Evolutionary conservation across 1,140 invertebrate genomes (phyloP).

Genomic region (Manduca sexta): DNA sequence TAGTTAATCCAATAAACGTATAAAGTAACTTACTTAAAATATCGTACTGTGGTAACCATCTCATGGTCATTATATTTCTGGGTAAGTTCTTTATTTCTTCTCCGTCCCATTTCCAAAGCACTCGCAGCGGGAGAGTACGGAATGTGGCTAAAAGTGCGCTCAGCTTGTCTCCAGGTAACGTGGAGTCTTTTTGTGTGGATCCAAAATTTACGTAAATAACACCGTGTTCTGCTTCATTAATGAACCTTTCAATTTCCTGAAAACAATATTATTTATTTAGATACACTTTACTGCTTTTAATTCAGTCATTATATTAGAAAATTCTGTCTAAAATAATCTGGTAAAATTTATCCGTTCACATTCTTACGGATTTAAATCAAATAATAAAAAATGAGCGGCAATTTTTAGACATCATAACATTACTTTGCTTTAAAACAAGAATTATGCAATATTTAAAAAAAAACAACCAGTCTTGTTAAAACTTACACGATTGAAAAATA

Average conservation of each 20-base stretch:
- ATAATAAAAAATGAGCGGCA: too few relatives aligned
- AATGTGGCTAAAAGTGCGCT: constrained; percentile 74
- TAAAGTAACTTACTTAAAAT: constrained; percentile 72
- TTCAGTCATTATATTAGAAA: too few relatives aligned
- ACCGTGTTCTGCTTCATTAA: constrained; percentile 75
- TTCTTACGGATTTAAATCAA: too few relatives aligned
- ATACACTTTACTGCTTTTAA: too few relatives aligned
- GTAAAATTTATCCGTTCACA: too few relatives aligned
- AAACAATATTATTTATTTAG: constrained; percentile 12
- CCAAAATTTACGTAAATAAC: constrained; percentile 79
- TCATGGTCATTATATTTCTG: constrained; percentile 74
- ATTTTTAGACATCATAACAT: too few relatives aligned
- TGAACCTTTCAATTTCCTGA: constrained; percentile 75
- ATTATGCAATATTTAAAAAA: too few relatives aligned
- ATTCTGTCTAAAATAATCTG: too few relatives aligned
- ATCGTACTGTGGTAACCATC: constrained; percentile 79
- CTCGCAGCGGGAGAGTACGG: constrained; percentile 67
- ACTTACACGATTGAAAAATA: too few relatives aligned
- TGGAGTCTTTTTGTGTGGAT: constrained; percentile 69
- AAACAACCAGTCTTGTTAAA: too few relatives aligned
- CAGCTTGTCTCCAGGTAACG: constrained; percentile 76
- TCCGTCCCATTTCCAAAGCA: constrained; percentile 77
- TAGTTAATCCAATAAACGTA: too few relatives aligned
- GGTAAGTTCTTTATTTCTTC: constrained; percentile 60
- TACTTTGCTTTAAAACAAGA: too few relatives aligned